Conservation (phyloP, 2,113 vertebrate species). For the Hemiscyllium ocellatum region DNA sequence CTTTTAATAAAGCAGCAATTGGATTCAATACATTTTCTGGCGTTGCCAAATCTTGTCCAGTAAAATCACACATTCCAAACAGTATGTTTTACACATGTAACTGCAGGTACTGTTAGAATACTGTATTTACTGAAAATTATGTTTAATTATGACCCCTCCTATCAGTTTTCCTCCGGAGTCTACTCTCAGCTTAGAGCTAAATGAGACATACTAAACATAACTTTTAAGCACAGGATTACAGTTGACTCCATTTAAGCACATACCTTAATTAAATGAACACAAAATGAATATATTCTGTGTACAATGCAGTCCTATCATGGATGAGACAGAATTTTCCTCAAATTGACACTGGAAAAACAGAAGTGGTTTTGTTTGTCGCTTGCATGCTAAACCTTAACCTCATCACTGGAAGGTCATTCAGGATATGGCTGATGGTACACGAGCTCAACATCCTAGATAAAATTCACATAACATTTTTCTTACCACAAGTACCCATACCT, state of each 20-base stretch:
- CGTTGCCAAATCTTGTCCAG: neutral
- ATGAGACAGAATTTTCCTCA: neutral
- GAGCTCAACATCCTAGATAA: neutral
- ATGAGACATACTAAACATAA: neutral
- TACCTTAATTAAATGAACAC: neutral
- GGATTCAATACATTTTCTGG: neutral
- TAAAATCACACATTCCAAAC: neutral
- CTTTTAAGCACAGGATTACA: conserved; percentile 10
- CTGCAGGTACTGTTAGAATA: neutral
- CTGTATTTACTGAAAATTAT: neutral
- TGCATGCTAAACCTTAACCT: neutral
- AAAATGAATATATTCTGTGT: neutral
- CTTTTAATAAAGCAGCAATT: neutral
- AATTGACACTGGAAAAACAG: neutral
- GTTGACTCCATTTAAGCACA: neutral
- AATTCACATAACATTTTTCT: neutral
- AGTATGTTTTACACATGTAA: neutral
- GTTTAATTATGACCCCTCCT: conserved; percentile 19
- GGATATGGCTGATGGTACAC: neutral
- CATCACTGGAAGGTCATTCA: neutral
- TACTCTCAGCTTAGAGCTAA: neutral
- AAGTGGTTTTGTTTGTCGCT: neutral
- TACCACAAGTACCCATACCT: neutral
- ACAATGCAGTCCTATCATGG: neutral
- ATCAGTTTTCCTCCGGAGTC: neutral